phyloP scores from a whole-genome alignment of 2,888 invertebrate species.

The Neelides folsomi region DNA sequence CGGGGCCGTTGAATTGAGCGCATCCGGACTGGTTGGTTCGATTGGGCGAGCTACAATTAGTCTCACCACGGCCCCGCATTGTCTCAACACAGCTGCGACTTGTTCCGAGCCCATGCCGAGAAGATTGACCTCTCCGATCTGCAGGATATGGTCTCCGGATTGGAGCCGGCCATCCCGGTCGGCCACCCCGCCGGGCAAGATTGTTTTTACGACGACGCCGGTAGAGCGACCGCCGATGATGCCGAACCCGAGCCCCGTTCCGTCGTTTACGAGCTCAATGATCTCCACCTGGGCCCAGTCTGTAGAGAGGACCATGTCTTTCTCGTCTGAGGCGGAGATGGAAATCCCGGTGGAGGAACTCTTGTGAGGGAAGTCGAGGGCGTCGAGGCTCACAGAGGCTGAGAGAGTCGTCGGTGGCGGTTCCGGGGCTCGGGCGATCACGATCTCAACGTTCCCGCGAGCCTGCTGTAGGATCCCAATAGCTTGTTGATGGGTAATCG shows the following conservation, averaged over 20 bases:
- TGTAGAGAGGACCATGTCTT: constrained; percentile 42
- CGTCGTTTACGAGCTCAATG: constrained; percentile 93
- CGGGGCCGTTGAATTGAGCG: constrained; percentile 60
- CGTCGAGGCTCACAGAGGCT: constrained; percentile 10
- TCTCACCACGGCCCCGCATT: constrained; percentile 87
- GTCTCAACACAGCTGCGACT: constrained; percentile 86
- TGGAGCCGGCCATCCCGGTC: constrained; percentile 91
- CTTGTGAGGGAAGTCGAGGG: not conserved
- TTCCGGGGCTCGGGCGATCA: constrained; percentile 48
- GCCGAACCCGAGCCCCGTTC: constrained; percentile 94
- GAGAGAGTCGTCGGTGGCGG: constrained; percentile 14
- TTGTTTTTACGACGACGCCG: constrained; percentile 98
- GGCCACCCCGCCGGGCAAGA: constrained; percentile 91
- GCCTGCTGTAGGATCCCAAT: constrained; percentile 61
- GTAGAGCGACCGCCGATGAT: constrained; percentile 95
- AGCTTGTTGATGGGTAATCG: constrained; percentile 72
- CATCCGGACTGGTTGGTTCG: constrained; percentile 62
- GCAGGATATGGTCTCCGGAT: constrained; percentile 95
- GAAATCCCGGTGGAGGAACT: not conserved
- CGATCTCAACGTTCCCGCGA: constrained; percentile 54
- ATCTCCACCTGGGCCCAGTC: constrained; percentile 99
- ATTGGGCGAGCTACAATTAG: constrained; percentile 86
- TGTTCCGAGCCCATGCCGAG: constrained; percentile 94
- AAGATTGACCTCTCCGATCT: constrained; percentile 85
- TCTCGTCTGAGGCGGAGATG: not conserved